Evolutionary conservation across 2,888 invertebrate genomes (phyloP), one percentile per base, ranked within the genome.

Genomic region (Trissolcus brochymenae): DNA sequence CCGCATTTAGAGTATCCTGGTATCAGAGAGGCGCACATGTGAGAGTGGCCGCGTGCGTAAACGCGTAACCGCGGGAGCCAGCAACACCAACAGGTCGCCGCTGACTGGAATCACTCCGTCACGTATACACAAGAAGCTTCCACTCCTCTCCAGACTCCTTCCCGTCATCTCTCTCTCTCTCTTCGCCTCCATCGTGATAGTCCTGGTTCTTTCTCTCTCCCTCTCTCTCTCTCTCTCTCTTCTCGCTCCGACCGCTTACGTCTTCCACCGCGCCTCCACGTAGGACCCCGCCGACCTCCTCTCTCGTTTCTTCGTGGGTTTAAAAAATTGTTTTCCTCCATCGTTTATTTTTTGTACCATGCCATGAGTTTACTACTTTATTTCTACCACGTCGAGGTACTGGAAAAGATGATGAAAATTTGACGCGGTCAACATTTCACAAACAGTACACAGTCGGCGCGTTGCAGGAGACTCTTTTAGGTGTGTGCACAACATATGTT

Each of bases 31-130:
- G 56, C 56, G 66, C 35, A 35, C 19, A 19, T 51, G 51, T 57
- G 41, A 49, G 60, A 50, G 76, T 61, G 71, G 40, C 53, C 56
- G 78, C 70, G 76, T 79, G 76, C 71, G 78, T 78, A 68, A 78
- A 79, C 83, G 85, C 85, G 85, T 84, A 85, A 85, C 80, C 80
- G 83, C 85, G 84, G 85, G 82, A 85, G 85, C 85, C 80, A 82
- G 82, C 82, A 82, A 79, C 81, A 82, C 84, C 84, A 84, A 85
- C 84, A 84, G 84, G 85, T 85, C 83, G 84, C 83, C 81, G 81
- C 83, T 82, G 82, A 81, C 84, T 84, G 82, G 81, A 83, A 83
- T 83, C 85, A 81, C 81, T 79, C 82, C 82, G 83, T 82, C 82
- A 80, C 82, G 81, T 78, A 74, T 74, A 70, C 73, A 78, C 79